These are phyloP conservation scores for Alligator sinensis DNA, from an alignment of 2,113 vertebrate species.

Conservation along the genomic window DNA sequence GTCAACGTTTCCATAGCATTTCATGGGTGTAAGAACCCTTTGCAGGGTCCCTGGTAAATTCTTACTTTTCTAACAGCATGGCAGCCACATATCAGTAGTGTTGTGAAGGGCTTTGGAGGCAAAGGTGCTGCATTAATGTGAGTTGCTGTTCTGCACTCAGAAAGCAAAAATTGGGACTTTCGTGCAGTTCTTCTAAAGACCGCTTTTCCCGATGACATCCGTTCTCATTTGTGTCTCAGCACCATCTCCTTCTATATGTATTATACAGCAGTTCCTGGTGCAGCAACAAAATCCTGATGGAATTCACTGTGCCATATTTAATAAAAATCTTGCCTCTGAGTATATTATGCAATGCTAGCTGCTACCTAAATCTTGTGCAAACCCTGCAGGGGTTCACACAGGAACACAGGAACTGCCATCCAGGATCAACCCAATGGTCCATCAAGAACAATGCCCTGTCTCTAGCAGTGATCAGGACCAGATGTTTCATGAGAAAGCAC, in stretches of 20 bases:
- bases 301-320: slow-evolving; percentile 37
- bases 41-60: neutral
- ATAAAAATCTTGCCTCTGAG: slow-evolving; percentile 60
- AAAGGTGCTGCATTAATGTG: neutral
- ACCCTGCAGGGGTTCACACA: neutral
- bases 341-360: slow-evolving; percentile 39
- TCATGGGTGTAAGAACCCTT: neutral
- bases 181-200: neutral
- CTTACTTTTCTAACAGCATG: neutral
- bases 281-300: neutral
- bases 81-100: neutral
- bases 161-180: neutral
- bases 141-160: neutral
- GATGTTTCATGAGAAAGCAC: slow-evolving; percentile 37
- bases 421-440: slow-evolving; percentile 37
- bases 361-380: slow-evolving; percentile 30
- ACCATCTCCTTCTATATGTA: slow-evolving; percentile 7
- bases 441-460: slow-evolving; percentile 15
- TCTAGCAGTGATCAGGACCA: slow-evolving; percentile 30
- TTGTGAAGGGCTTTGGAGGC: neutral
- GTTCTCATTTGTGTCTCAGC: neutral
- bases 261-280: neutral
- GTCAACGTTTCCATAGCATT: neutral
- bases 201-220: fast-evolving
- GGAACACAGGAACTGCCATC: slow-evolving; percentile 20